Conservation (phyloP, 2,113 vertebrate genomes). For the Rhinogobius similis region DNA sequence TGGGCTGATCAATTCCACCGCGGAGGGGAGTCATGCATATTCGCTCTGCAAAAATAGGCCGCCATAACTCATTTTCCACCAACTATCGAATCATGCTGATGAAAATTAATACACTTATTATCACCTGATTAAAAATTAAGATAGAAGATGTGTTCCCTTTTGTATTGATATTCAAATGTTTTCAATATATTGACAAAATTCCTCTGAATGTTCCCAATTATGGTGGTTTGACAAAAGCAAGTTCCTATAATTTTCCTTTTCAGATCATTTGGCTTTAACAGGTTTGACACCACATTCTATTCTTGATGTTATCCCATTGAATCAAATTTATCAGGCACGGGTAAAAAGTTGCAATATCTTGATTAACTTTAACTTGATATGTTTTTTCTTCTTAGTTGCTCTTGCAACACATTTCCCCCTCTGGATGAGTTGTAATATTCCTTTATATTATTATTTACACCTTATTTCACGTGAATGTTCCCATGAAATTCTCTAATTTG, state of each 20-base stretch:
- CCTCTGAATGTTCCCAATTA: slow-evolving; percentile 44
- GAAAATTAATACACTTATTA: slow-evolving; percentile 77
- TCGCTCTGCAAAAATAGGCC: slow-evolving; percentile 53
- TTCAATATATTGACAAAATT: slow-evolving; percentile 62
- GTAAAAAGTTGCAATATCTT: too few relatives aligned
- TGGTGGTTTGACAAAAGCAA: slow-evolving; percentile 1
- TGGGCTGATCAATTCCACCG: slow-evolving; percentile 61
- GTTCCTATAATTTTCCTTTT: not conserved
- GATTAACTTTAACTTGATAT: too few relatives aligned
- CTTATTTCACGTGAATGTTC: too few relatives aligned
- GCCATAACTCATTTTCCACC: slow-evolving; percentile 68
- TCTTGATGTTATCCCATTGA: not conserved
- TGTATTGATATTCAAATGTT: slow-evolving; percentile 66
- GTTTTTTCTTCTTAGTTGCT: too few relatives aligned
- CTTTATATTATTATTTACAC: too few relatives aligned
- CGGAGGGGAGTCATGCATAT: slow-evolving; percentile 54
- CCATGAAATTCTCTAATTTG: too few relatives aligned
- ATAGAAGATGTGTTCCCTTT: slow-evolving; percentile 53
- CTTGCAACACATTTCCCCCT: too few relatives aligned
- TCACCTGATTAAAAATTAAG: slow-evolving; percentile 72
- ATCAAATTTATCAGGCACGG: too few relatives aligned
- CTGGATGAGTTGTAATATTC: too few relatives aligned
- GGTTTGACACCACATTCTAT: not conserved
- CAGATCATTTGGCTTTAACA: not conserved
- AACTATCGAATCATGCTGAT: slow-evolving; percentile 66